Base-by-base conservation (phyloP, 2,888 invertebrate genomes). In the Caenorhabditis virilis region DNA sequence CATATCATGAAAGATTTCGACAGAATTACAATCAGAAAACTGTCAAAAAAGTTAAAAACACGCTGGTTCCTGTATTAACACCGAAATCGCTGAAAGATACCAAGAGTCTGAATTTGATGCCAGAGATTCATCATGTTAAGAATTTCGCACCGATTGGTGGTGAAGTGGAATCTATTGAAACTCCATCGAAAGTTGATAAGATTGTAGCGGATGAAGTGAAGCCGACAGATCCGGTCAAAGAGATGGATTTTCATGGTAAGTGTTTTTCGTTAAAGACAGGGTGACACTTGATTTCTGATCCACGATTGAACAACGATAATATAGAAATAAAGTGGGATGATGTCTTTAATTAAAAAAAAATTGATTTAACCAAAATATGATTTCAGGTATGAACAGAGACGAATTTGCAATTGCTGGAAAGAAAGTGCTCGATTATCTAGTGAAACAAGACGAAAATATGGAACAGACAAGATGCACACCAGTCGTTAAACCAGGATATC, bases 401-500 rank as follows among this genome's bases (percentile, higher is more conserved):
- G 51, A 59, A 26, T 64, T 58, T 46, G 26, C 35, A 30, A 58
- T 48, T 42, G 51, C 59, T 13, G 59, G 52, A n/a, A 45, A 46
- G n/a, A 55, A 59, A 45, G 48, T 59, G 18, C 36, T 64, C 5
- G 64, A 64, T n/a, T 64, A 64, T 27, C 43, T 64, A 0, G 42
- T 52, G 35, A 58, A 45, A 39, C 59, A 64, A 36, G 59, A 64
- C 30, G 64, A 64, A 30, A 54, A 23, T 15, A 38, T 64, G n/a
- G 47, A 50, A 6, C 27, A 38, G 1, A 39, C 54, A 2, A 41
- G 64, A 7, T 64, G 64, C 25, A 48, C 55, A 11, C 64, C 64
- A 20, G 51, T 59, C 0, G 38, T 64, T 11, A 54, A 59, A 64
- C 64, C 59, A 2, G 64, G 64, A 9, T 64, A 64, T 52, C 20